phyloP scores from a whole-genome alignment of 2,888 invertebrate species.

The Augochlorella aurata region DNA sequence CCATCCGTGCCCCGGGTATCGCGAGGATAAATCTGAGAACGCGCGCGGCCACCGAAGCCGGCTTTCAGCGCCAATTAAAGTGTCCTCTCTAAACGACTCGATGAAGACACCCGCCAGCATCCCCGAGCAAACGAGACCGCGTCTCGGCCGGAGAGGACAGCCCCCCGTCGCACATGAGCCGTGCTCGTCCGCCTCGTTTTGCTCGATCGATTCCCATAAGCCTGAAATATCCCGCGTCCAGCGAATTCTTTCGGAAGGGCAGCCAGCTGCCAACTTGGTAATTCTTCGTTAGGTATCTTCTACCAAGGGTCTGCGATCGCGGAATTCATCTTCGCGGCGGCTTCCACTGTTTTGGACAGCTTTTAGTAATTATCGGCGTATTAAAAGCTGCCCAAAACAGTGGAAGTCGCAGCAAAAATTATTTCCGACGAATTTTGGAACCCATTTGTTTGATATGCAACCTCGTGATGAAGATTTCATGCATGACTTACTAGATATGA shows the following conservation, averaged over 20 bases:
- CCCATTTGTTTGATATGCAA: too few relatives aligned
- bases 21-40: slow-evolving; percentile 73
- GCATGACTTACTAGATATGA: too few relatives aligned
- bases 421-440: too few relatives aligned
- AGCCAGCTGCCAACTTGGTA: too few relatives aligned
- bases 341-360: too few relatives aligned
- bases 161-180: neutral
- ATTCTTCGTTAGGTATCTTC: too few relatives aligned
- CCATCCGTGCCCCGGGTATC: slow-evolving; percentile 33
- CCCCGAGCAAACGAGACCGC: neutral
- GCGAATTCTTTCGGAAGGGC: neutral
- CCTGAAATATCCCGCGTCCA: neutral
- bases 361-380: too few relatives aligned
- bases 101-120: slow-evolving; percentile 38
- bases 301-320: too few relatives aligned
- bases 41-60: slow-evolving; percentile 62
- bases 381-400: too few relatives aligned
- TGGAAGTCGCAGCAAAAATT: too few relatives aligned
- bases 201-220: neutral
- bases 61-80: slow-evolving; percentile 80
- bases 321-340: too few relatives aligned
- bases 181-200: neutral
- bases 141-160: slow-evolving; percentile 9
- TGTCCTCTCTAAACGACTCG: slow-evolving; percentile 73
- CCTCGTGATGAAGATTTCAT: too few relatives aligned